These are phyloP conservation scores for Dermolepida albohirtum DNA, from an alignment of 2,888 invertebrate genomes.

Conservation along the genomic window DNA sequence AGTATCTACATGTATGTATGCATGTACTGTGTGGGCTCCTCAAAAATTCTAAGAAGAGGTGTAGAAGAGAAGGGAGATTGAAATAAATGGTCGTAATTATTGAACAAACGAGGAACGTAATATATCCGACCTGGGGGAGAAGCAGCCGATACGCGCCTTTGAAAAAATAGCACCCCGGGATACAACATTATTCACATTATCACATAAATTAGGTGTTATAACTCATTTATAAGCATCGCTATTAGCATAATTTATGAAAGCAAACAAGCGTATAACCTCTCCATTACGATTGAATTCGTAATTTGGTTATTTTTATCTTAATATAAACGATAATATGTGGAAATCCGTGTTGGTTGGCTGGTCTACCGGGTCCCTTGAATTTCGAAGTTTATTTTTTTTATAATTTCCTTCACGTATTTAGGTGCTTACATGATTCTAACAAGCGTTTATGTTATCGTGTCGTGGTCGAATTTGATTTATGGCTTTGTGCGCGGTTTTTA, in stretches of 20 bases:
- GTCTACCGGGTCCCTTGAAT: neutral
- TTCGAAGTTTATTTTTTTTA: slow-evolving; percentile 1
- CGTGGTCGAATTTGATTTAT: slow-evolving; percentile 21
- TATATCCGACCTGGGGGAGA: slow-evolving; percentile 7
- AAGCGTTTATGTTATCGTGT: slow-evolving; percentile 29
- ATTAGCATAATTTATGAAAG: slow-evolving; percentile 31
- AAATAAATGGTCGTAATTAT: slow-evolving; percentile 25
- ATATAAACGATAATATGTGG: slow-evolving; percentile 10
- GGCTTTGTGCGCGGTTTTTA: slow-evolving; percentile 7
- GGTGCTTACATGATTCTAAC: slow-evolving; percentile 4
- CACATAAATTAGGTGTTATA: slow-evolving; percentile 21
- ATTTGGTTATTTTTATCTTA: slow-evolving; percentile 18
- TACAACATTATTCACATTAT: slow-evolving; percentile 23
- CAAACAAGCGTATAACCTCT: slow-evolving; percentile 28
- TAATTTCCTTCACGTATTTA: too few species aligned
- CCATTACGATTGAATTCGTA: slow-evolving; percentile 23
- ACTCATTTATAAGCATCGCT: slow-evolving; percentile 25
- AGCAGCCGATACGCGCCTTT: neutral
- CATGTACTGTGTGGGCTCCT: too few species aligned
- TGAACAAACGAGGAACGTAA: slow-evolving; percentile 17
- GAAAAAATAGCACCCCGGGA: neutral
- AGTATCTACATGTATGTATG: too few species aligned
- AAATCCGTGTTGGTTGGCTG: slow-evolving; percentile 2
- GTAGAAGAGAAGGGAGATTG: neutral
- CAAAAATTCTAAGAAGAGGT: too few species aligned